A percentile compares a stretch with the other conserved stretches of the same genome.
These are phyloP conservation scores for Therioaphis trifolii DNA, from an alignment of 2,888 invertebrate species.

Conservation along the genomic window DNA sequence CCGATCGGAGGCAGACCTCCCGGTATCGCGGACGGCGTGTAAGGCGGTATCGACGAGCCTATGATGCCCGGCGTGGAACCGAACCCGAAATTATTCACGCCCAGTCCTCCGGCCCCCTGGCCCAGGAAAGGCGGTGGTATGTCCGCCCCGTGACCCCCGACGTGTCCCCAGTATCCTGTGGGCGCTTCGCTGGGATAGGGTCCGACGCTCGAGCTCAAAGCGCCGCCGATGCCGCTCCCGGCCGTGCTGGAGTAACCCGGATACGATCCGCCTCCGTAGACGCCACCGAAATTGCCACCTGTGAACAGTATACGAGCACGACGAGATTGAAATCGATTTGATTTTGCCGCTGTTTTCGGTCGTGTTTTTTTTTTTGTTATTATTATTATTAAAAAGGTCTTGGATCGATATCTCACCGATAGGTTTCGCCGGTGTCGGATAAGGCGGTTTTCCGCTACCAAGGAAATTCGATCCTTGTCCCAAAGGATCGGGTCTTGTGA, in stretches of 20 bases:
- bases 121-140: conserved; percentile 64
- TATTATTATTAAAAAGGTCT: too few species aligned
- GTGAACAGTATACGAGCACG: not conserved
- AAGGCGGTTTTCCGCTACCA: conserved; percentile 69
- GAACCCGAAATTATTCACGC: conserved; percentile 33
- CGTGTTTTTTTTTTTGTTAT: too few species aligned
- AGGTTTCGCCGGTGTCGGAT: conserved; percentile 61
- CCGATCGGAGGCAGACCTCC: conserved; percentile 62
- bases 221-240: conserved; percentile 9
- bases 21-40: conserved; percentile 57
- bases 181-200: conserved; percentile 48
- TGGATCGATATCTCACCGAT: conserved; percentile 45
- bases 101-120: conserved; percentile 23
- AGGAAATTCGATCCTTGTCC: conserved; percentile 70
- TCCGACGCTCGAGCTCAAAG: conserved; percentile 53
- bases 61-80: conserved; percentile 51
- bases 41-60: conserved; percentile 63
- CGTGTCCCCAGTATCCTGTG: conserved; percentile 60
- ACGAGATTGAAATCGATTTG: too few species aligned
- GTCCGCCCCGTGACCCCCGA: conserved; percentile 61
- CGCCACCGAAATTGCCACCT: conserved; percentile 67
- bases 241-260: conserved; percentile 65
- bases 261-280: conserved; percentile 66
- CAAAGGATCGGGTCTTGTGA: conserved; percentile 69
- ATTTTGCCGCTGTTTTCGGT: too few species aligned